These are phyloP conservation scores for Thomomys bottae DNA, from an alignment of 2,113 vertebrate species.

Conservation along the genomic window DNA sequence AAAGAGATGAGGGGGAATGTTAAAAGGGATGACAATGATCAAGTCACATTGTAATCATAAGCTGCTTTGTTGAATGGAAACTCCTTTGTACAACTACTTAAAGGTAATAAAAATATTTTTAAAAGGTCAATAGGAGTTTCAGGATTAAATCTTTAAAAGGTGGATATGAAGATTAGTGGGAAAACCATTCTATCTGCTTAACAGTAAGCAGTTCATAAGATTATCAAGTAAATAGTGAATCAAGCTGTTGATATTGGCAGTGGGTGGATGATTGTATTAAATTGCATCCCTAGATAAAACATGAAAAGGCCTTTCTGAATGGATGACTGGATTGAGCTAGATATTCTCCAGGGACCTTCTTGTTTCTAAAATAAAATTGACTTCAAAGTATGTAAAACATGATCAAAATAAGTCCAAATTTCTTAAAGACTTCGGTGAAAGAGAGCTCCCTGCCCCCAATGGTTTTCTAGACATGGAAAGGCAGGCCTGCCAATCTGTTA, in stretches of 20 bases:
- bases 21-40: no score
- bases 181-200: constrained; percentile 14
- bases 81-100: no score
- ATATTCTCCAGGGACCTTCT: not conserved
- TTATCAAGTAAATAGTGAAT: not conserved
- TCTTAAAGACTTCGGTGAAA: not conserved
- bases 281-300: not conserved
- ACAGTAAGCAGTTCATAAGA: not conserved
- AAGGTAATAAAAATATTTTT: no score
- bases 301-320: not conserved
- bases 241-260: not conserved
- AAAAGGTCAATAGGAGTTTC: not conserved
- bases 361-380: not conserved
- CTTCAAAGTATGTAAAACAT: not conserved
- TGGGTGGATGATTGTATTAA: not conserved
- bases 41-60: no score
- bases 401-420: not conserved
- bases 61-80: no score
- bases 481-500: not conserved
- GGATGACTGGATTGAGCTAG: not conserved
- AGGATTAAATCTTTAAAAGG: not conserved
- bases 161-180: not conserved
- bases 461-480: not conserved
- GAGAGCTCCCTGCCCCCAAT: not conserved
- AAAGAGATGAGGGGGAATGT: no score